Percentiles rank a stretch among this genome's conserved stretches.
These are phyloP conservation scores for Tachina lurida DNA, from an alignment of 2,888 invertebrate species.

Conservation along the genomic window DNA sequence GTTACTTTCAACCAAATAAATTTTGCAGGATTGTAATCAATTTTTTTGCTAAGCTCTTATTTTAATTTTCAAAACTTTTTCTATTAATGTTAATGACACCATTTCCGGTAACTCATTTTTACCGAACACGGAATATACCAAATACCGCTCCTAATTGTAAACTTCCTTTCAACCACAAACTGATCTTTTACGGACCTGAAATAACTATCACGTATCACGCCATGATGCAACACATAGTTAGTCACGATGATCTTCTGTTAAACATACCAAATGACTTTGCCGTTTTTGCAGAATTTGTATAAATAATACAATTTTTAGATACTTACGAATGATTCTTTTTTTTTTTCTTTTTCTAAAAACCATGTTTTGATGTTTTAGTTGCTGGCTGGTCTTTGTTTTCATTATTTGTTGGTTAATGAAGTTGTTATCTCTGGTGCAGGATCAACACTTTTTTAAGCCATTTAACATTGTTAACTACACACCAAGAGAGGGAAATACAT, in stretches of 20 bases:
- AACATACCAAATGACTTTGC: constrained; percentile 50
- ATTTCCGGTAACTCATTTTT: too few species aligned
- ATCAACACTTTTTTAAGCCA: constrained; percentile 72
- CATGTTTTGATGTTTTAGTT: constrained; percentile 72
- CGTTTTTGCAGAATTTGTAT: constrained; percentile 45
- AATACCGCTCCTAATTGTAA: too few species aligned
- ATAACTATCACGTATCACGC: constrained; percentile 60
- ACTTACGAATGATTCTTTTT: constrained; percentile 1
- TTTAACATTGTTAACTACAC: constrained; percentile 56
- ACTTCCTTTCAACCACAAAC: not conserved
- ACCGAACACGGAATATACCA: too few species aligned
- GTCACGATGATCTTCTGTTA: constrained; percentile 38
- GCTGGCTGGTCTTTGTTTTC: constrained; percentile 55
- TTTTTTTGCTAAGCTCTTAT: too few species aligned
- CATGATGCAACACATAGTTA: constrained; percentile 71
- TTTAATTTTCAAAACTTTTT: too few species aligned
- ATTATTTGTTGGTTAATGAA: constrained; percentile 73
- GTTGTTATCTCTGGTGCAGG: constrained; percentile 73
- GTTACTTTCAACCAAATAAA: too few species aligned
- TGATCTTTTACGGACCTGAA: constrained; percentile 22
- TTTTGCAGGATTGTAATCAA: too few species aligned
- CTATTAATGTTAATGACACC: too few species aligned
- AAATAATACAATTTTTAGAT: constrained; percentile 35
- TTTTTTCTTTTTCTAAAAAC: constrained; percentile 6
- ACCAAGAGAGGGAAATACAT: not conserved